phyloP scores from a whole-genome alignment of 2,113 vertebrate genomes.

The Chaenocephalus aceratus region DNA sequence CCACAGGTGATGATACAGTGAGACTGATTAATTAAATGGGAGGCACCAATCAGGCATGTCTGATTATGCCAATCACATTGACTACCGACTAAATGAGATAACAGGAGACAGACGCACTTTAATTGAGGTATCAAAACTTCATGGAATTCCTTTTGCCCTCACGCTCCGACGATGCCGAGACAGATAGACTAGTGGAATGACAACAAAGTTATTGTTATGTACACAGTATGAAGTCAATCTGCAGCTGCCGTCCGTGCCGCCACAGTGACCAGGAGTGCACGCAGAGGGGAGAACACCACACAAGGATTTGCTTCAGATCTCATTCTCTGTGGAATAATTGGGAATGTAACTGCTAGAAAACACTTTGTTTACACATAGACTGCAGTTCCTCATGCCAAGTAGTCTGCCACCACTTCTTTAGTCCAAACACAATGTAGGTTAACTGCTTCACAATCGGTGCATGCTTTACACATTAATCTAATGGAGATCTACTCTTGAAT shows the following conservation, averaged over 20 bases:
- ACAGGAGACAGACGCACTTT: conserved; percentile 76
- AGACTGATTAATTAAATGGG: conserved; percentile 82
- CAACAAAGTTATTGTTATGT: conserved; percentile 82
- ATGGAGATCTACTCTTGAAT: conserved; percentile 53
- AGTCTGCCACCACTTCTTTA: conserved; percentile 59
- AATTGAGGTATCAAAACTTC: conserved; percentile 81
- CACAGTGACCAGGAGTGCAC: conserved; percentile 62
- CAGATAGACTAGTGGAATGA: conserved; percentile 80
- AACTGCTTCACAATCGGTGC: conserved; percentile 57
- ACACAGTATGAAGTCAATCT: conserved; percentile 76
- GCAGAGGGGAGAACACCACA: conserved; percentile 22
- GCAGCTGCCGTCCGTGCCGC: conserved; percentile 65
- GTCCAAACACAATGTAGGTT: conserved; percentile 69
- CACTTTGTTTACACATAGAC: conserved; percentile 64
- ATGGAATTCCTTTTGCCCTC: conserved; percentile 75
- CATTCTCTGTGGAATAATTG: conserved; percentile 64
- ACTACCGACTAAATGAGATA: conserved; percentile 77
- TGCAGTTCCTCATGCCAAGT: conserved; percentile 61
- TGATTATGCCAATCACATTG: conserved; percentile 81
- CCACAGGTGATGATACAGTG: conserved; percentile 83
- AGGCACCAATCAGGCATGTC: conserved; percentile 81
- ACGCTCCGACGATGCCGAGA: conserved; percentile 68
- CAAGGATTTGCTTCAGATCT: conserved; percentile 54
- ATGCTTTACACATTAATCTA: conserved; percentile 69
- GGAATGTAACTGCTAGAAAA: conserved; percentile 59